Base-by-base conservation (phyloP, 2,888 invertebrate genomes). In the Chymomyza caudatula region DNA sequence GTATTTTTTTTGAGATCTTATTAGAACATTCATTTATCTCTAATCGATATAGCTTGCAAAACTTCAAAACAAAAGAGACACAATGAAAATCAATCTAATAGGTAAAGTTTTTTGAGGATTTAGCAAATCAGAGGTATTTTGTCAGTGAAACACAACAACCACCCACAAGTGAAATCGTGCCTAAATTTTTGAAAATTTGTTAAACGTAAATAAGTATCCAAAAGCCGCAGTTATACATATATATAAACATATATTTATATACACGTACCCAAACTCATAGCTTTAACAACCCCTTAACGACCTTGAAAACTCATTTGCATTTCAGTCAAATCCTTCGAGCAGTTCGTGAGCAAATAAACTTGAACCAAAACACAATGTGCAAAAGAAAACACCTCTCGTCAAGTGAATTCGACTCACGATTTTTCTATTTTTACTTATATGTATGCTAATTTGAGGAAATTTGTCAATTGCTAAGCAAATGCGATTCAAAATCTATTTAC, bases 391-490 rank as follows among this genome's bases (percentile, higher is more conserved):
- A 25, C n/a, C 29, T 29, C 29, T 37, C 29, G 29, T 13, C 3
- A 37, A 4, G 29, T 11, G 29, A 37, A 37, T 37, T 37, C 29
- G 29, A 37, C 29, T 37, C 29, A 37, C 29, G 29, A 37, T 37
- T 37, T 37, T 37, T 37, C 29, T 37, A 37, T 37, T 37, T 37
- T 37, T 20, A 20, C 17, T 20, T 13, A 11, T 22, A 56, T 63
- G 66, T 71, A 66, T 66, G 66, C 56, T 60, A 71, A 66, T 66
- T 60, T 71, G 15, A 37, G 15, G 29, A 67, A 70, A 66, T 67
- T 63, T 59, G 60, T 60, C 70, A 67, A 67, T 67, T 67, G 60
- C 67, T 57, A 60, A 64, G 55, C 64, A 62, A 72, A 71, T 59
- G 67, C 67, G 59, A 64, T 56, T 52, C 55, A 42, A 69, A 69